Evolutionary conservation across 2,888 invertebrate species (phyloP).

Genomic region (Agelastica alni): DNA sequence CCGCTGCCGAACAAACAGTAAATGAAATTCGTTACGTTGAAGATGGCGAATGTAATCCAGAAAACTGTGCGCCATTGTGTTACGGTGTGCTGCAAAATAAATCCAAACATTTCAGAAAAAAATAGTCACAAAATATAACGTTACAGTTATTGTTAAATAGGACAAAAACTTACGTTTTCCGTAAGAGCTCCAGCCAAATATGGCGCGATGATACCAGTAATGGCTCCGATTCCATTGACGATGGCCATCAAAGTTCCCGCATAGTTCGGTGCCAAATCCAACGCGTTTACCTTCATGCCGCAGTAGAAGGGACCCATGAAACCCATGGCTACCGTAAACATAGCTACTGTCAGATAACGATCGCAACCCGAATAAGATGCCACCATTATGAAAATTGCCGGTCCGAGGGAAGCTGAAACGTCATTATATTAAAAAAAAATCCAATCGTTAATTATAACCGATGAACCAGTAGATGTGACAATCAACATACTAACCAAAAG

Average conservation of each 20-base stretch:
- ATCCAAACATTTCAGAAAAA: neutral
- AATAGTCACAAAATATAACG: too few relatives aligned
- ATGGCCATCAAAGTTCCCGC: conserved; percentile 68
- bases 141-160: neutral
- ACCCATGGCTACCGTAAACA: conserved; percentile 66
- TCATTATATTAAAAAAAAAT: too few relatives aligned
- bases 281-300: conserved; percentile 68
- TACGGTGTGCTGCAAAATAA: conserved; percentile 62
- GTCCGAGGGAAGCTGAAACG: conserved; percentile 64
- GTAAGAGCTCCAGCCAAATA: conserved; percentile 65
- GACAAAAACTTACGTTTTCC: conserved; percentile 63
- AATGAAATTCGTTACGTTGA: conserved; percentile 68
- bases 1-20: conserved; percentile 75
- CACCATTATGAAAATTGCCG: conserved; percentile 65
- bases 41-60: conserved; percentile 75
- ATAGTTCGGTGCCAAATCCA: conserved; percentile 68
- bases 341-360: conserved; percentile 55
- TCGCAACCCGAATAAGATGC: conserved; percentile 69
- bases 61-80: conserved; percentile 78
- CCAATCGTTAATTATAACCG: too few relatives aligned
- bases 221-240: conserved; percentile 65
- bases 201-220: conserved; percentile 66
- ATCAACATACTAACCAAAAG: too few relatives aligned
- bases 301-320: conserved; percentile 74
- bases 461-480: too few relatives aligned